Conservation (phyloP, 2,888 invertebrate species). For the Apoda limacodes region DNA sequence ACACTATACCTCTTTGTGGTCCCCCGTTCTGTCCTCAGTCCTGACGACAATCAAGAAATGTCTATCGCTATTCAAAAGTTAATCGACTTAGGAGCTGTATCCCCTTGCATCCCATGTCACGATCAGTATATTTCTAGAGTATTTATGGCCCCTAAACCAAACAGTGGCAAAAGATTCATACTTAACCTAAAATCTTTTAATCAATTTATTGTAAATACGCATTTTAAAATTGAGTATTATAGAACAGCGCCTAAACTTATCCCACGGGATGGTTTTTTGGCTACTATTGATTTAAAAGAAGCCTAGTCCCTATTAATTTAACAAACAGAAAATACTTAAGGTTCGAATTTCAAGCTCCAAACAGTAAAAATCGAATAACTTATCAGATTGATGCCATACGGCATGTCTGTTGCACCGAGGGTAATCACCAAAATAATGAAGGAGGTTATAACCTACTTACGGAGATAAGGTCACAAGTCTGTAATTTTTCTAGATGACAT, state of each 20-base stretch:
- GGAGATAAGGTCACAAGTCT: conserved; percentile 4
- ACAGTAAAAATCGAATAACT: background rate
- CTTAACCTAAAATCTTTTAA: conserved; percentile 17
- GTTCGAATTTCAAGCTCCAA: background rate
- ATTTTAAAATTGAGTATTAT: conserved; percentile 20
- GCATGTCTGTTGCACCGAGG: conserved; percentile 3
- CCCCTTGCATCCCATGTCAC: background rate
- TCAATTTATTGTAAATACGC: conserved; percentile 11
- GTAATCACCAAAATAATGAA: conserved; percentile 9
- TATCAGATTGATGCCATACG: conserved; percentile 1
- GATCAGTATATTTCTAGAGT: conserved; percentile 13
- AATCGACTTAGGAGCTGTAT: conserved; percentile 5
- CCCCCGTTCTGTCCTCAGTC: too few species aligned
- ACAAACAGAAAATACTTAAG: background rate
- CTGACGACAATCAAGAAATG: conserved; percentile 5
- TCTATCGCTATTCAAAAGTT: conserved; percentile 8
- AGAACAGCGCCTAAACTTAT: conserved; percentile 11
- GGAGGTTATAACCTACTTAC: conserved; percentile 2
- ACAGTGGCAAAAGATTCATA: conserved; percentile 17
- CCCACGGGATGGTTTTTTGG: background rate
- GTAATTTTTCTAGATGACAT: conserved; percentile 12
- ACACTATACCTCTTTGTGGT: background rate
- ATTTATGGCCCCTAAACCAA: conserved; percentile 14
- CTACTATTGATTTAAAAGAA: background rate
- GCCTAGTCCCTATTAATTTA: background rate